A percentile compares a stretch with the other conserved stretches of the same genome.
These are phyloP conservation scores for Erethizon dorsatum DNA, from an alignment of 2,797 vertebrate genomes.

Conservation along the genomic window DNA sequence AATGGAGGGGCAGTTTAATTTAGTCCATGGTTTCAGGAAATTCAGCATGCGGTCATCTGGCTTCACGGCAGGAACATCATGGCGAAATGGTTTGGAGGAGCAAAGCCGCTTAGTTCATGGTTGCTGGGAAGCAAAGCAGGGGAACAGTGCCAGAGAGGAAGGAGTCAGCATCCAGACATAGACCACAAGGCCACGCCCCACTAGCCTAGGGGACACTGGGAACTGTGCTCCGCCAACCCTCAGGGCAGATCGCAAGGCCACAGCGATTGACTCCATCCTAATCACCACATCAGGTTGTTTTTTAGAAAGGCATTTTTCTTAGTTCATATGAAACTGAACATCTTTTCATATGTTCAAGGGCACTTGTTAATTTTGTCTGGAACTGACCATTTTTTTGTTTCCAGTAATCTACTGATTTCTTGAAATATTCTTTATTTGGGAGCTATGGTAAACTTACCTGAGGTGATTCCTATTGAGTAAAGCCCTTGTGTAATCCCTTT, in stretches of 20 bases:
- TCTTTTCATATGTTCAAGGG: not conserved
- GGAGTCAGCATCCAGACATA: not conserved
- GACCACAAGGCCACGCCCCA: not conserved
- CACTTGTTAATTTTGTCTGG: slow-evolving; percentile 6
- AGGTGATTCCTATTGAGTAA: not conserved
- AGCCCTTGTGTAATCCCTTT: not conserved
- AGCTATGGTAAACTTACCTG: not conserved
- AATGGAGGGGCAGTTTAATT: not conserved
- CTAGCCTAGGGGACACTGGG: not conserved
- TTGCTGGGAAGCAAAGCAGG: not conserved
- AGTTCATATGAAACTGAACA: not conserved
- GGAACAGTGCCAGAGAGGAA: not conserved
- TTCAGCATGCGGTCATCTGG: not conserved
- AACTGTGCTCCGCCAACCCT: not conserved
- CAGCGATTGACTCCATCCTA: not conserved
- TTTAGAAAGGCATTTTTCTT: slow-evolving; percentile 13
- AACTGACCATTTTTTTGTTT: not conserved
- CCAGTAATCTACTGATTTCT: not conserved
- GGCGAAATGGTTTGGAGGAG: not conserved
- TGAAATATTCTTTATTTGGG: not conserved
- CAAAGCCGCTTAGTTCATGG: not conserved
- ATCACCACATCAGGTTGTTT: not conserved
- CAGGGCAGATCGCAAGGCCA: not conserved
- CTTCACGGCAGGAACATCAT: not conserved
- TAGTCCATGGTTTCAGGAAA: not conserved